phyloP scores from a whole-genome alignment of 2,797 vertebrate genomes.

The Nasua narica region DNA sequence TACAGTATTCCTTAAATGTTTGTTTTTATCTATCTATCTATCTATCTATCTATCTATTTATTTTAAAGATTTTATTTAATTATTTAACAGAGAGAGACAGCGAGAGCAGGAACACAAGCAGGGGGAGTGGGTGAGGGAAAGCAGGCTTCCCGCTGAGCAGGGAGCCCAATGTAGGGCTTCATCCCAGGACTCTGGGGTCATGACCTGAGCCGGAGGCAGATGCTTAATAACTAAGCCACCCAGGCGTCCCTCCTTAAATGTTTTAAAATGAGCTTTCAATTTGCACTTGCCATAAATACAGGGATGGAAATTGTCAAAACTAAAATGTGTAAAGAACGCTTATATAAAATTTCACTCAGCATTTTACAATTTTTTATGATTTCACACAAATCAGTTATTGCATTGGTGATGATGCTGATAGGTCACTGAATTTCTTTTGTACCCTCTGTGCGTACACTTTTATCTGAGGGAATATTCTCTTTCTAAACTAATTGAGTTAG shows the following conservation, averaged over 20 bases:
- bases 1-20: background rate
- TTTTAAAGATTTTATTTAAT: no score
- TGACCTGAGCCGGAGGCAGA: no score
- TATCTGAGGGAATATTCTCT: background rate
- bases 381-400: background rate
- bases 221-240: background rate
- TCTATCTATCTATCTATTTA: no score
- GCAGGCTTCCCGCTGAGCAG: no score
- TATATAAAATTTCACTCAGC: background rate
- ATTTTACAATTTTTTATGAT: constrained; percentile 23
- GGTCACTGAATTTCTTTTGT: constrained; percentile 27
- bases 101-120: no score
- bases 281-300: constrained; percentile 37
- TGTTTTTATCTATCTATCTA: no score
- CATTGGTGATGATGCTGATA: background rate
- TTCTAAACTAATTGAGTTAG: background rate
- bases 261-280: constrained; percentile 35
- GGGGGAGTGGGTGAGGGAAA: no score
- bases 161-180: no score
- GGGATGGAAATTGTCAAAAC: constrained; percentile 9
- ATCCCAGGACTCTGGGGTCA: no score
- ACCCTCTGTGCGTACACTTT: background rate
- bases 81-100: no score
- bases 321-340: constrained; percentile 10
- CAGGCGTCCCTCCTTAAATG: background rate